Evolutionary conservation across 2,113 vertebrate species (phyloP).

Genomic region (Saccopteryx leptura): DNA sequence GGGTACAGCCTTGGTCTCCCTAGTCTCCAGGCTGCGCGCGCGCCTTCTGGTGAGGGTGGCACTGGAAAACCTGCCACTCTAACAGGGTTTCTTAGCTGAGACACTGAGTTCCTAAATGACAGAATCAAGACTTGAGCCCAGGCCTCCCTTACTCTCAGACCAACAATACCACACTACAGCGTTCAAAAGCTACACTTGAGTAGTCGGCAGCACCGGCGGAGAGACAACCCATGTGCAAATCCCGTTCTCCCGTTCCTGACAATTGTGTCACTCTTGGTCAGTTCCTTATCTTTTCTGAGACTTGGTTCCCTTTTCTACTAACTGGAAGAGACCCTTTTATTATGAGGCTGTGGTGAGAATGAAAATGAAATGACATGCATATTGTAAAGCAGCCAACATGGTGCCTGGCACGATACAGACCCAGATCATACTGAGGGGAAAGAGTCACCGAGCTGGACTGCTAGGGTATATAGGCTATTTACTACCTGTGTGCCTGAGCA

Average conservation of each 20-base stretch:
- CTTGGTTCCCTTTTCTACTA: background rate
- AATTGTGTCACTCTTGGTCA: background rate
- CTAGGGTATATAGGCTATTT: background rate
- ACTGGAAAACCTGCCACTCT: background rate
- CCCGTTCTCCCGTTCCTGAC: background rate
- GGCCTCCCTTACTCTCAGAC: background rate
- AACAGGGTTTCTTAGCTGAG: background rate
- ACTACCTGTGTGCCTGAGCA: background rate
- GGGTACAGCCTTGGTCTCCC: background rate
- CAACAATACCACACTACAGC: fast-evolving
- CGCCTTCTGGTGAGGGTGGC: background rate
- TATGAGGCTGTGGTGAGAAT: background rate
- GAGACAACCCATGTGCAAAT: background rate
- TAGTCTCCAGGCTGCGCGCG: background rate
- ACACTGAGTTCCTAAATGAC: background rate
- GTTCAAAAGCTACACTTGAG: fast-evolving
- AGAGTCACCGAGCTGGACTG: fast-evolving
- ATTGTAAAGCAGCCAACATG: background rate
- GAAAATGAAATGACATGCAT: background rate
- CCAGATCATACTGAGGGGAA: no score
- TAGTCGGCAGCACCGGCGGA: fast-evolving
- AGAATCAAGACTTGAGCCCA: background rate
- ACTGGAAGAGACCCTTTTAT: background rate
- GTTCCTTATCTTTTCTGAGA: background rate
- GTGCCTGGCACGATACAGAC: fast-evolving